Percentiles rank a stretch among this genome's conserved stretches.
Evolutionary conservation across 2,888 invertebrate species (phyloP).

Genomic region (Omphaloscelis lunosa): DNA sequence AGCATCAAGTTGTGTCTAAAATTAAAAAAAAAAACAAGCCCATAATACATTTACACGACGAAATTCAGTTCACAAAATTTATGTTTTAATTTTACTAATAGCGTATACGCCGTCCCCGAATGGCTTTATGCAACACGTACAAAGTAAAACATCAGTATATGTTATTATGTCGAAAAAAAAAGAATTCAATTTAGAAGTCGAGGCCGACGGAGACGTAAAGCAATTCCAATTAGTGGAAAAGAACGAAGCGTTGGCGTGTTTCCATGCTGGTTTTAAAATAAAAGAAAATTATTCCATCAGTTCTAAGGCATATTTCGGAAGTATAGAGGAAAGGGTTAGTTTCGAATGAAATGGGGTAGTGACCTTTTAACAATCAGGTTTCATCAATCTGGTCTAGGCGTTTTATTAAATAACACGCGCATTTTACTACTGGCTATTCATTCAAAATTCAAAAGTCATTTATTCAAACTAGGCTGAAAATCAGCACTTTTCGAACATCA

Average conservation of each 20-base stretch:
- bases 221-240: constrained; percentile 66
- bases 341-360: neutral
- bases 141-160: constrained; percentile 54
- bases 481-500: too few species aligned
- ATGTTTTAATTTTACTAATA: constrained; percentile 64
- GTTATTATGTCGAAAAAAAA: constrained; percentile 56
- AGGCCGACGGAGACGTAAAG: constrained; percentile 58
- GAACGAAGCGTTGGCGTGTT: constrained; percentile 59
- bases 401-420: neutral
- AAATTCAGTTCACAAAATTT: constrained; percentile 52
- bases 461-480: too few species aligned
- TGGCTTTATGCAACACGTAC: constrained; percentile 45
- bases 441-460: too few species aligned
- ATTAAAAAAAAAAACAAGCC: constrained; percentile 50
- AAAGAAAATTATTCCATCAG: constrained; percentile 34
- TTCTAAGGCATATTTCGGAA: constrained; percentile 5
- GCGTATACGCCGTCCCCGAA: constrained; percentile 48
- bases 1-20: constrained; percentile 27
- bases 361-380: neutral
- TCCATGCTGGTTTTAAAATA: constrained; percentile 36
- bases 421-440: neutral
- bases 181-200: constrained; percentile 61
- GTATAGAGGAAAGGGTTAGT: constrained; percentile 1
- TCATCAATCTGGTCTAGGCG: neutral
- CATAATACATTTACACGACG: constrained; percentile 34